These are phyloP conservation scores for Labrus mixtus DNA, from an alignment of 2,113 vertebrate genomes.

Conservation along the genomic window DNA sequence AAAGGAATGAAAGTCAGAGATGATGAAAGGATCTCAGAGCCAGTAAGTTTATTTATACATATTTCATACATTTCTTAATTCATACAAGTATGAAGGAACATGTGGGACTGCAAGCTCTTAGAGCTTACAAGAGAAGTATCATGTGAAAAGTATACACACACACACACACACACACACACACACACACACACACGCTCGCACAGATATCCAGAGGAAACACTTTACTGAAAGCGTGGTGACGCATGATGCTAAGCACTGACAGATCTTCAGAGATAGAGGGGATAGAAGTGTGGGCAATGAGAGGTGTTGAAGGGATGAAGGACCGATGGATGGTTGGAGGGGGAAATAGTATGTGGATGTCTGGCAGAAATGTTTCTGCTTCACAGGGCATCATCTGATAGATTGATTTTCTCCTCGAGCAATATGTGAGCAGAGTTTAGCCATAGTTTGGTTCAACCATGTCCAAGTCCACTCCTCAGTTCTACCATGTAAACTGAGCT, in stretches of 20 bases:
- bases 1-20: neutral
- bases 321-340: neutral
- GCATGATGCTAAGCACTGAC: slow-evolving; percentile 55
- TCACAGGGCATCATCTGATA: slow-evolving; percentile 7
- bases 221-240: slow-evolving; percentile 11
- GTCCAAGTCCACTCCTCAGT: neutral
- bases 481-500: neutral
- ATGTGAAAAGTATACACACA: slow-evolving; percentile 15
- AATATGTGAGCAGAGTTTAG: neutral
- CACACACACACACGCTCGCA: neutral
- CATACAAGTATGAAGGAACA: too few relatives aligned
- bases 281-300: slow-evolving; percentile 18
- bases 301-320: slow-evolving; percentile 13
- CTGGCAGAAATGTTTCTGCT: slow-evolving; percentile 27
- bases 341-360: neutral
- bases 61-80: too few relatives aligned
- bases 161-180: neutral
- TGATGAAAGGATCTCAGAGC: neutral
- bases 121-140: slow-evolving; percentile 1
- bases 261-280: slow-evolving; percentile 44
- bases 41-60: neutral
- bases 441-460: neutral
- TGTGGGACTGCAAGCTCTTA: neutral
- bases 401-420: slow-evolving; percentile 8
- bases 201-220: slow-evolving; percentile 21